phyloP scores from a whole-genome alignment of 2,797 vertebrate species.

The Rhynchotus rufescens region DNA sequence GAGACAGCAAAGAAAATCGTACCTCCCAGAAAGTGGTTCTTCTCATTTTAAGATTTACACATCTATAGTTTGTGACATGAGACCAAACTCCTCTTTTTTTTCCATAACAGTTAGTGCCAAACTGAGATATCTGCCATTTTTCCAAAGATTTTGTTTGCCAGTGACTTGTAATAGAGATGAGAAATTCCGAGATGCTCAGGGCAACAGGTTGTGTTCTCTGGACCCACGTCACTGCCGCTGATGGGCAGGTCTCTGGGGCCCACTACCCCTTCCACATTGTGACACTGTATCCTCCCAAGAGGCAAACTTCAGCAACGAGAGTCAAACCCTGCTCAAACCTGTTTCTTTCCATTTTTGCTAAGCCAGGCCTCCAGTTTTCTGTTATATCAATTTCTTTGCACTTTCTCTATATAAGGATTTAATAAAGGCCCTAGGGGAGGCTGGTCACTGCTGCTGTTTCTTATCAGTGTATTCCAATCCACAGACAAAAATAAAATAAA shows the following conservation, averaged over 20 bases:
- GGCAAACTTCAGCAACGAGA: neutral
- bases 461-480: neutral
- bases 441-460: neutral
- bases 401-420: neutral
- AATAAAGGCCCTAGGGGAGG: neutral
- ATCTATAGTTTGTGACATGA: neutral
- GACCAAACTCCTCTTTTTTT: neutral
- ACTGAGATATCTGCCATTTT: neutral
- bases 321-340: neutral
- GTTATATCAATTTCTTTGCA: neutral
- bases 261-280: neutral
- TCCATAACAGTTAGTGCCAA: neutral
- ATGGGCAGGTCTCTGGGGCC: neutral
- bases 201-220: neutral
- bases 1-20: neutral
- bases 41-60: neutral
- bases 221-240: neutral
- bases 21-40: neutral
- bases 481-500: neutral
- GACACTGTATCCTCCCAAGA: neutral
- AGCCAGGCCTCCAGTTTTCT: neutral
- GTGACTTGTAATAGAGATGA: neutral
- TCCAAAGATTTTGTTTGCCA: neutral
- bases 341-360: neutral
- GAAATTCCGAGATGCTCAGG: neutral